Evolutionary conservation across 1,140 invertebrate species (phyloP), one percentile per base, ranked within the genome.

Genomic region (Conopomorpha cramerella): DNA sequence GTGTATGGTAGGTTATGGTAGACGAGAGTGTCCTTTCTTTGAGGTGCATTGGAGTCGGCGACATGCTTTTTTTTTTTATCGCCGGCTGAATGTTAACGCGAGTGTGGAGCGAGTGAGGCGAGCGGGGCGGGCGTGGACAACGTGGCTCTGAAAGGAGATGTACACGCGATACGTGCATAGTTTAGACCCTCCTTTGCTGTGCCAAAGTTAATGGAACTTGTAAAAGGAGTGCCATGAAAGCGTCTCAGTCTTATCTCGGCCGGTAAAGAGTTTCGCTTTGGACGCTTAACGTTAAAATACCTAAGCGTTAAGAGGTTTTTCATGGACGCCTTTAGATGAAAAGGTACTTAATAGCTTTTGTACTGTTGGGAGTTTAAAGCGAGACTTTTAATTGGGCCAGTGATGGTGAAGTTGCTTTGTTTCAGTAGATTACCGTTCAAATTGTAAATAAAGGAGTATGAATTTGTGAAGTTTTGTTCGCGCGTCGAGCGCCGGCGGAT

Each of bases 101-200:
- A 51, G 53, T 44, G 53, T n/a, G n/a, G n/a, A n/a, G 11, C 28
- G 3, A 7, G 28, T n/a, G 13, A 56, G 36, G 38, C n/a, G n/a
- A n/a, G 11, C 28, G 3, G 3, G 28, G 3, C 3, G 53, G 36
- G 38, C 39, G 41, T 52, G 53, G 51, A 30, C 54, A 55, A 51
- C 37, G 16, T 34, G 39, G n/a, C 44, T 49, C 19, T 65, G 61
- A 64, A 68, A 58, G 49, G 64, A 68, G 64, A 71, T 71, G 63
- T 54, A 67, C 51, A 71, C 62, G 66, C 38, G 66, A 71, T 71
- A 70, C 51, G 48, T 65, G 63, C 63, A 67, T 71, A 71, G 56
- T 67, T 65, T 55, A 64, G 44, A 29, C 38, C 43, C 15, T 36
- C 45, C 41, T 64, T 56, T 62, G 63, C 63, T 61, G 57, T 64